These are phyloP conservation scores for Dascyllus trimaculatus DNA, from an alignment of 2,113 vertebrate genomes.

Conservation along the genomic window DNA sequence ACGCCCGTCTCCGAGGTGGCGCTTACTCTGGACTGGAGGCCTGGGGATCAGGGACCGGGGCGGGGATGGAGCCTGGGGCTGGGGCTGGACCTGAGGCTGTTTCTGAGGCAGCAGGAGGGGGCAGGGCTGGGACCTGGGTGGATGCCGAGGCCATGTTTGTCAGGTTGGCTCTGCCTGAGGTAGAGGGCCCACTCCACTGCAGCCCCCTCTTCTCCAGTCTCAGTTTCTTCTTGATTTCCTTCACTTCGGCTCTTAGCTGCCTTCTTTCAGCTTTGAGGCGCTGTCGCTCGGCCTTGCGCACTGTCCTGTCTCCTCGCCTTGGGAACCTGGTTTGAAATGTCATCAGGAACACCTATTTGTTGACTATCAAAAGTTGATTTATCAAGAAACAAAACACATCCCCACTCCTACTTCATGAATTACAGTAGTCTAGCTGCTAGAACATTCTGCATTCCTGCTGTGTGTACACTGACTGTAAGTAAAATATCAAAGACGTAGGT, in stretches of 20 bases:
- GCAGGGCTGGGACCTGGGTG: constrained; percentile 80
- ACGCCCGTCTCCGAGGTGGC: constrained; percentile 82
- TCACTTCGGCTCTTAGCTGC: constrained; percentile 95
- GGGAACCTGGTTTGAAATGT: constrained; percentile 88
- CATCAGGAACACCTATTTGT: constrained; percentile 78
- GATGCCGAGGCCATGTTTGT: constrained; percentile 79
- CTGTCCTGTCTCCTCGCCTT: constrained; percentile 94
- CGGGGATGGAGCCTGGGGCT: constrained; percentile 76
- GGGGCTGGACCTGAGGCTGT: constrained; percentile 80
- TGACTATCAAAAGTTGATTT: constrained; percentile 72
- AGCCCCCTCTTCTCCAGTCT: constrained; percentile 95
- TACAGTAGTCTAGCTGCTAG: constrained; percentile 49
- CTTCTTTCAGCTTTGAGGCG: constrained; percentile 95
- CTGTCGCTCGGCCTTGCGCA: constrained; percentile 96
- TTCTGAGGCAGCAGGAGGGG: constrained; percentile 75
- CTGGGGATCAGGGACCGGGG: constrained; percentile 84
- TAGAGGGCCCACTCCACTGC: constrained; percentile 91
- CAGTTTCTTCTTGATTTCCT: constrained; percentile 97
- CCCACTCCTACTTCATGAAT: constrained; percentile 34
- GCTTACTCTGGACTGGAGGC: constrained; percentile 89
- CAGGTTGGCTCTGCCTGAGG: constrained; percentile 86
- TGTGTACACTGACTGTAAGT: constrained; percentile 5
- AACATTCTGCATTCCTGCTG: constrained; percentile 31
- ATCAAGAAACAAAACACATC: constrained; percentile 57
- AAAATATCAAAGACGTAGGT: constrained; percentile 26